Evolutionary conservation across 2,797 vertebrate genomes (phyloP).

Genomic region (Lophotriccus pileatus): DNA sequence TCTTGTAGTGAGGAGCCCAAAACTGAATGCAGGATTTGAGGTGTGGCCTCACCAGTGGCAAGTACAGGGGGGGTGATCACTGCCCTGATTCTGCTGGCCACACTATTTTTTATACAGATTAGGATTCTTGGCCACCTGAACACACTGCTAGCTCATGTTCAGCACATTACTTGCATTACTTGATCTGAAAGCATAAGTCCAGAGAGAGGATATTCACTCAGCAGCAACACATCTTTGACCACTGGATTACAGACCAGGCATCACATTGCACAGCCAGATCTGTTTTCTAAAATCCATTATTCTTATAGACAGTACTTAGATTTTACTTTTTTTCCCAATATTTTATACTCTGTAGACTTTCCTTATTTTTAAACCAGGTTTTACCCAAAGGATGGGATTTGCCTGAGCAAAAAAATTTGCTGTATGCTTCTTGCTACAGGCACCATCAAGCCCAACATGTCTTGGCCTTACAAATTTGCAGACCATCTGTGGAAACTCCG

Average conservation of each 20-base stretch:
- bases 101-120: neutral
- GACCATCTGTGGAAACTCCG: neutral
- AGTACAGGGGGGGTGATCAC: neutral
- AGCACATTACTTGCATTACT: neutral
- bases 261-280: neutral
- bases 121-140: neutral
- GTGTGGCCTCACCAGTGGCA: neutral
- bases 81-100: neutral
- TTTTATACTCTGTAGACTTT: neutral
- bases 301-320: neutral
- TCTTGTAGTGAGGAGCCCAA: neutral
- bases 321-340: neutral
- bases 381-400: neutral
- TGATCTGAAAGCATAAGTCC: neutral
- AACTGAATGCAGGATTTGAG: neutral
- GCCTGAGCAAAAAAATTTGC: neutral
- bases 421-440: neutral
- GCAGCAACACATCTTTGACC: neutral
- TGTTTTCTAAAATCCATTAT: neutral
- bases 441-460: neutral
- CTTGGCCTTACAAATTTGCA: neutral
- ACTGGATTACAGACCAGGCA: neutral
- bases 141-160: neutral
- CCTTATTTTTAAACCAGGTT: neutral
- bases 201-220: neutral